A percentile compares a stretch with the other conserved stretches of the same genome.
Conservation (phyloP, 1,140 invertebrate species). For the Armadillidium nasatum region DNA sequence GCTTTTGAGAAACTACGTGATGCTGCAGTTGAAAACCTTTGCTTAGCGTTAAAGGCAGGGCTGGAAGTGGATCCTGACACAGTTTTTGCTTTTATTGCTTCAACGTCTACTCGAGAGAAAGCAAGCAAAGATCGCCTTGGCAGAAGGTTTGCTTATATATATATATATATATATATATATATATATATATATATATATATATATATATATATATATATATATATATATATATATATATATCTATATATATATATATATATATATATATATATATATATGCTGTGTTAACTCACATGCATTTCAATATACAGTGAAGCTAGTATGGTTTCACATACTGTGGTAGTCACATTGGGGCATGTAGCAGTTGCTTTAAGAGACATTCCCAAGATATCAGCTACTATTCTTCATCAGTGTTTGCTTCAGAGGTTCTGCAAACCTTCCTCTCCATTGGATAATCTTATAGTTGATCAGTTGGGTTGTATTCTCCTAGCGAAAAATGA, state of each 20-base stretch:
- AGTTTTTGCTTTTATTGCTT: conserved; percentile 84
- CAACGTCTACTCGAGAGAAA: conserved; percentile 39
- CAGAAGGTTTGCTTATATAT: conserved; percentile 31
- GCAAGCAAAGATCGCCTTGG: conserved; percentile 33
- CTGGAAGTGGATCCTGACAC: conserved; percentile 80
- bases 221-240: too few species aligned
- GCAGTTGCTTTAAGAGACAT: conserved; percentile 88
- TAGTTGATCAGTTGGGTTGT: conserved; percentile 93
- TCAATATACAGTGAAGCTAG: conserved; percentile 66
- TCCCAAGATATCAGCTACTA: conserved; percentile 86
- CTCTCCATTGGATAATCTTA: conserved; percentile 81
- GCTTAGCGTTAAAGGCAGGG: conserved; percentile 84
- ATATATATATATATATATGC: neutral
- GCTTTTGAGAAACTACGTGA: conserved; percentile 83
- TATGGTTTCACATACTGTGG: conserved; percentile 91
- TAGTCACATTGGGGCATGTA: conserved; percentile 94
- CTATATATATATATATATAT: too few species aligned
- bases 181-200: too few species aligned
- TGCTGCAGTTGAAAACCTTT: conserved; percentile 92
- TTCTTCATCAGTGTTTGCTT: conserved; percentile 87
- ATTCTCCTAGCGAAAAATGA: conserved; percentile 84
- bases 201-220: too few species aligned
- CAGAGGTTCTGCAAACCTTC: conserved; percentile 87
- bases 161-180: neutral
- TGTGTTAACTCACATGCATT: neutral